Conservation (phyloP, 2,113 vertebrate species). For the Egretta garzetta region DNA sequence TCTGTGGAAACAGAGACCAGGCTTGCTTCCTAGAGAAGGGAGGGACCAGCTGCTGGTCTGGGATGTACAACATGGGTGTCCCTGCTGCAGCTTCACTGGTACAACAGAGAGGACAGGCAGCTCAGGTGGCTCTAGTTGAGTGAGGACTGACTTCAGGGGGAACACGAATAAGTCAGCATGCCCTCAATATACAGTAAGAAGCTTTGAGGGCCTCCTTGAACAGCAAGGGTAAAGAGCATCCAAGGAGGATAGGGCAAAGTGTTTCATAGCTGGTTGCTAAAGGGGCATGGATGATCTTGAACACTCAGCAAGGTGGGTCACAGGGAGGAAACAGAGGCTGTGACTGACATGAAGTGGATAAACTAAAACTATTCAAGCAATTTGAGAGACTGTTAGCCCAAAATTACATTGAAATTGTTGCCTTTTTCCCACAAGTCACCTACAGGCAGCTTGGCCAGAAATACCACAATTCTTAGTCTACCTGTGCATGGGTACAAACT, state of each 20-base stretch:
- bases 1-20: neutral
- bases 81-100: neutral
- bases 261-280: neutral
- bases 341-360: neutral
- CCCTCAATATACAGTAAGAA: neutral
- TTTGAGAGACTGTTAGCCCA: neutral
- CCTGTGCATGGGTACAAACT: fast-evolving
- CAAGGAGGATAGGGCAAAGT: neutral
- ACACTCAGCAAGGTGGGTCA: neutral
- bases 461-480: neutral
- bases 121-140: neutral
- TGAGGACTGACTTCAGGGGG: neutral
- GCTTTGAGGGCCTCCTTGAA: neutral
- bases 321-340: neutral
- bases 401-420: neutral
- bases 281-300: neutral
- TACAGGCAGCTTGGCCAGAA: neutral
- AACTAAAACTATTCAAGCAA: neutral
- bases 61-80: neutral
- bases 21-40: neutral
- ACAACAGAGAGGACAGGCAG: neutral
- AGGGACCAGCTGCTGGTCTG: neutral
- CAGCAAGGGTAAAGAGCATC: neutral
- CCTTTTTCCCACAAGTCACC: neutral
- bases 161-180: neutral